Base-by-base conservation (phyloP, 2,888 invertebrate species). In the Phengaris alcon region DNA sequence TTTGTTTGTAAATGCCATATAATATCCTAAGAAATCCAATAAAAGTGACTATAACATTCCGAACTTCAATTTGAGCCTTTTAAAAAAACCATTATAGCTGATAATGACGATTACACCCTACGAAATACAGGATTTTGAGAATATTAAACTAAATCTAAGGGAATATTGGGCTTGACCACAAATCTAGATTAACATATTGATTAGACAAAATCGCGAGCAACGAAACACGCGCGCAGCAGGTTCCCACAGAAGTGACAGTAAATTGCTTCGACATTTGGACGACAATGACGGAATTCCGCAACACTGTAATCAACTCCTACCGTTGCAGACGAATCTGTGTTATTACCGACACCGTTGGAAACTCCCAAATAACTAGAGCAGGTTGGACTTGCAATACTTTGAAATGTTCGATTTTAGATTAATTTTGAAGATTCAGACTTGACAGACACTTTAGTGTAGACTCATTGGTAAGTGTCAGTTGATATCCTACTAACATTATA, bases 191-290 rank as follows among this genome's bases (percentile, higher is more conserved):
- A 59, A 22, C 0, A 57, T 15, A 57, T 57, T 8, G 57, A n/a
- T 13, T 57, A 57, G 57, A 57, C 57, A 57, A 57, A 57, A 57
- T 57, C 15, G 57, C 15, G 57, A 10, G 22, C 59, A 8, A 59
- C 48, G 1, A 6, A 48, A 8, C 48, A 48, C 48, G 48, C 48
- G 4, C 48, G 48, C 64, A 35, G 64, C 64, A 35, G 64, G 68
- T 68, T 54, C 44, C 68, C 52, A 51, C 55, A 69, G 46, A 13
- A 74, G 70, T 72, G 73, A 74, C 74, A 75, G 69, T 48, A 75
- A 76, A 76, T 75, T 76, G 75, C 75, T 79, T 77, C 81, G 80
- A 78, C 79, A 81, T 82, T 82, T 80, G 68, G 73, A 75, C 73
- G 75, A 76, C 69, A 75, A 78, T 75, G 75, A 74, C 57, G 75